These are phyloP conservation scores for Stichodactyla helianthus DNA, from an alignment of 64 coral and sea anemone genomes.

Conservation along the genomic window DNA sequence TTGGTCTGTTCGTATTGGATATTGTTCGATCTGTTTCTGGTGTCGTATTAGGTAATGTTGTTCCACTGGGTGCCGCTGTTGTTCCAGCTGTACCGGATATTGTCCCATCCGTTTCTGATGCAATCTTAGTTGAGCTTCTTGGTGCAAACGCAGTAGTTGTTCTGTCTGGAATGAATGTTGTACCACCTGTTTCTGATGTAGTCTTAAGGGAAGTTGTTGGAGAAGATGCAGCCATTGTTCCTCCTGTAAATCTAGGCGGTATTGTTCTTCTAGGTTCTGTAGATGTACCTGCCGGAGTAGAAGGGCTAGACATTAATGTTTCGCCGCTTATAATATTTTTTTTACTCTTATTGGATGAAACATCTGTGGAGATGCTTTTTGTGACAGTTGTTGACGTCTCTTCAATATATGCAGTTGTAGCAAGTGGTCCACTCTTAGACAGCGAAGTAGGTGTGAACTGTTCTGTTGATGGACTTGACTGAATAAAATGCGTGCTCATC, in stretches of 20 bases:
- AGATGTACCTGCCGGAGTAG: not conserved
- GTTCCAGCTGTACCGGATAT: not conserved
- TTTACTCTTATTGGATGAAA: not conserved
- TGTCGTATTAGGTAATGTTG: not conserved
- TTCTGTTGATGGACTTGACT: not conserved
- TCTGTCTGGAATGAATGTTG: not conserved
- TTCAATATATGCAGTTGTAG: not conserved
- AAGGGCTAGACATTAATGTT: not conserved
- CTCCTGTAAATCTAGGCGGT: not conserved
- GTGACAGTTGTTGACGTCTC: not conserved
- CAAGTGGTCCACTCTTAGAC: not conserved
- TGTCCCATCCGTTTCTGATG: not conserved
- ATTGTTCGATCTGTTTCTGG: not conserved
- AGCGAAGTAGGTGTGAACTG: not conserved
- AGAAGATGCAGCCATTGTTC: not conserved
- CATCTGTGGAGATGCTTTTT: not conserved
- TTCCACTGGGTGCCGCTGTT: not conserved
- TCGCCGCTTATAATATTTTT: not conserved
- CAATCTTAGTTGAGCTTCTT: not conserved
- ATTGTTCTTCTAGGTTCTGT: not conserved
- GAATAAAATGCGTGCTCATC: not conserved
- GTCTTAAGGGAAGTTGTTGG: not conserved
- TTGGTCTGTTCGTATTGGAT: not conserved
- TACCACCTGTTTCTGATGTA: not conserved
- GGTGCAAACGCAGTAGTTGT: not conserved